Evolutionary conservation across 2,113 vertebrate species (phyloP).

Genomic region (Phoenicopterus ruber): DNA sequence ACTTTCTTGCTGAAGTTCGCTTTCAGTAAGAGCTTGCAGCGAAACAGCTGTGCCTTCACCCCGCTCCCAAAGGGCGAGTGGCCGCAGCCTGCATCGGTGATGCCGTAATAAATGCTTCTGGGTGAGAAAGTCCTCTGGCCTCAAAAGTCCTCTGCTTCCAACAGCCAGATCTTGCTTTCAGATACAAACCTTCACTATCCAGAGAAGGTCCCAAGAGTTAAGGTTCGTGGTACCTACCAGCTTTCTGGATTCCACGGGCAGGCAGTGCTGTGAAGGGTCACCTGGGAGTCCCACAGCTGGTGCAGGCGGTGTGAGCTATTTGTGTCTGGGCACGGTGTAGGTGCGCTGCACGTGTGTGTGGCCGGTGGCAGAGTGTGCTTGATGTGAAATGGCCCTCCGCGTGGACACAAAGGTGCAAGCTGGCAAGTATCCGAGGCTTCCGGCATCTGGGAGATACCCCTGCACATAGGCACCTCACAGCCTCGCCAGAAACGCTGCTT

Average conservation of each 20-base stretch:
- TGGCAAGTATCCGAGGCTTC: not conserved
- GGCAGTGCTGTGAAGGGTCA: not conserved
- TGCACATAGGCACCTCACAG: not conserved
- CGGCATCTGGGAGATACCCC: not conserved
- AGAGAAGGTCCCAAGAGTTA: not conserved
- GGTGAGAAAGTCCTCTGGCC: not conserved
- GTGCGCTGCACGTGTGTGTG: accelerated
- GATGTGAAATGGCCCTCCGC: not conserved
- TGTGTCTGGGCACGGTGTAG: not conserved
- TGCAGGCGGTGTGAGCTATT: not conserved
- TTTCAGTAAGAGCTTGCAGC: not conserved
- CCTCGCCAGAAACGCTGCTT: accelerated
- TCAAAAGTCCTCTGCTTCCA: not conserved
- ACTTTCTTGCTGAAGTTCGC: not conserved
- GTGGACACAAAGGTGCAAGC: not conserved
- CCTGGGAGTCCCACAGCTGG: too few species aligned
- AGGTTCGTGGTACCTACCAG: not conserved
- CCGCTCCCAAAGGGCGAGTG: not conserved
- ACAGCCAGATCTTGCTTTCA: not conserved
- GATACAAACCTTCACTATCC: not conserved
- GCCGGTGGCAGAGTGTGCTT: not conserved
- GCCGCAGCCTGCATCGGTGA: not conserved
- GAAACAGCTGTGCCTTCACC: not conserved
- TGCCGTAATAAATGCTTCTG: not conserved
- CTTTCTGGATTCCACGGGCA: not conserved